Percentiles rank a stretch among this genome's conserved stretches.
Conservation (phyloP, 2,113 vertebrate genomes). For the Ancistrus triradiatus region DNA sequence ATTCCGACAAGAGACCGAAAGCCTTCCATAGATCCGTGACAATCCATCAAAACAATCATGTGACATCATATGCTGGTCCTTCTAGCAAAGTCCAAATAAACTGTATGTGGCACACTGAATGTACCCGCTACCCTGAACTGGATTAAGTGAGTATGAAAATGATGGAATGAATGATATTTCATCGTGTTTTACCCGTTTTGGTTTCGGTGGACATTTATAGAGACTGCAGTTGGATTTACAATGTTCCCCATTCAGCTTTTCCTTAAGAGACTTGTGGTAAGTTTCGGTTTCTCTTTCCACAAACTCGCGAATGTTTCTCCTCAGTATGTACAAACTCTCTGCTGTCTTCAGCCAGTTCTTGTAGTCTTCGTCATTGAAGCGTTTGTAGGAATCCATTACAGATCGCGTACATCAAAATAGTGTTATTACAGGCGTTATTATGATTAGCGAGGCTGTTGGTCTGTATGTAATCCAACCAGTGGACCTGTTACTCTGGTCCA, state of each 20-base stretch:
- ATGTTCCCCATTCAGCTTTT: background rate
- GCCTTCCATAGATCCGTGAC: too few relatives aligned
- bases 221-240: background rate
- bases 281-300: conserved; percentile 55
- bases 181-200: background rate
- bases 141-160: too few relatives aligned
- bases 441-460: too few relatives aligned
- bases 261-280: conserved; percentile 34
- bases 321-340: conserved; percentile 43
- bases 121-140: too few relatives aligned
- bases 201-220: background rate
- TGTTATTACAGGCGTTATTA: too few relatives aligned
- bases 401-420: background rate
- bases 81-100: too few relatives aligned
- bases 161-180: background rate
- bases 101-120: too few relatives aligned
- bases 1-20: too few relatives aligned
- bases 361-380: conserved; percentile 48
- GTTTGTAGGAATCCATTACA: conserved; percentile 27
- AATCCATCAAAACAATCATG: too few relatives aligned
- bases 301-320: conserved; percentile 28
- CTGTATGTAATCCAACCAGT: too few relatives aligned
- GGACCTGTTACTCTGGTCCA: too few relatives aligned
- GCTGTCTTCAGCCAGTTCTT: conserved; percentile 55
- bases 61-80: too few relatives aligned